Percentiles rank a stretch among this genome's conserved stretches.
Conservation (phyloP, 2,888 invertebrate genomes). For the Camponotus fellah region DNA sequence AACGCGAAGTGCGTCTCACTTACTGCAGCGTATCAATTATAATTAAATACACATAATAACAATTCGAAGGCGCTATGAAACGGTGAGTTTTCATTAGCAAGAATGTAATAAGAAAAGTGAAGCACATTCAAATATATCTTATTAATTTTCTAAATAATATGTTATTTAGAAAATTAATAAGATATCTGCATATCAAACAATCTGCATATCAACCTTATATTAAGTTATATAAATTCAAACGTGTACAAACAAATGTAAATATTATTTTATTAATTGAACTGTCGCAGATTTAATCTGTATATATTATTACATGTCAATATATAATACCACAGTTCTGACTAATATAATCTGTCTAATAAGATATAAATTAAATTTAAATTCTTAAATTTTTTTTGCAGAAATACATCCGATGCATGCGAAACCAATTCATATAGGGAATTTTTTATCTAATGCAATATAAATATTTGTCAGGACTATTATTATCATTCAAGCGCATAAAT, state of each 20-base stretch:
- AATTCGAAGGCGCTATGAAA: neutral
- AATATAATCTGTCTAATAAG: constrained; percentile 16
- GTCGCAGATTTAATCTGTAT: no score
- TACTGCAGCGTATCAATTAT: constrained; percentile 23
- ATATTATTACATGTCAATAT: no score
- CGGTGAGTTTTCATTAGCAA: neutral
- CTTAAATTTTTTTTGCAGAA: neutral
- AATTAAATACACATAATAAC: neutral
- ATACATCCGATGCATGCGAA: neutral
- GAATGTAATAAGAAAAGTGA: no score
- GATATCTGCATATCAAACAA: no score
- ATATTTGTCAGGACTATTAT: neutral
- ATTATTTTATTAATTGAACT: no score
- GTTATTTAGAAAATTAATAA: constrained; percentile 30
- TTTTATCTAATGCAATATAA: neutral
- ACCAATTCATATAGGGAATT: neutral
- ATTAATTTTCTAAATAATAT: constrained; percentile 12
- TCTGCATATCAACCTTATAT: no score
- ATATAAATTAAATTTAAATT: no score
- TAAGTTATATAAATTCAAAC: no score
- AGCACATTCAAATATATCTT: neutral
- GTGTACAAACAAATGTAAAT: no score
- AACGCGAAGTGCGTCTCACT: constrained; percentile 5
- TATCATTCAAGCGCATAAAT: neutral
- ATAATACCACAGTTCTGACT: neutral